Conservation (phyloP, 2,113 vertebrate genomes). For the Tiliqua scincoides region DNA sequence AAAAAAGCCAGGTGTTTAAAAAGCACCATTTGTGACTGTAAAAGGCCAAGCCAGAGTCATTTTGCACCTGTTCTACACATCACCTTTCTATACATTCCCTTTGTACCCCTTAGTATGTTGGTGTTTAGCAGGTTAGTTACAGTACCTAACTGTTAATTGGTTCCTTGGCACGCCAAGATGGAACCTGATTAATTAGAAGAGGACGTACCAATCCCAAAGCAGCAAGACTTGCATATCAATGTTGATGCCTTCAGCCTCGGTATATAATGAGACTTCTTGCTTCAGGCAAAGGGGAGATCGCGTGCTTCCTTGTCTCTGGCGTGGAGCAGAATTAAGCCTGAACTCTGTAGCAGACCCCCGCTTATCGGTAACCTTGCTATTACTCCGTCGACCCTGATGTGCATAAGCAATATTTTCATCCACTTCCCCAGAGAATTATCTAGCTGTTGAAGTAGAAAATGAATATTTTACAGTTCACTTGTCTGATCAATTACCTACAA, state of each 20-base stretch:
- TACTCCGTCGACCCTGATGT: conserved; percentile 86
- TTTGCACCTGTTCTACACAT: conserved; percentile 32
- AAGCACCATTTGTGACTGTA: background rate
- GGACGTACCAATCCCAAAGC: conserved; percentile 73
- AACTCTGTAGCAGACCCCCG: conserved; percentile 81
- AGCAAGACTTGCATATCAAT: conserved; percentile 58
- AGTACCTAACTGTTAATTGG: conserved; percentile 80
- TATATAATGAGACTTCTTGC: conserved; percentile 83
- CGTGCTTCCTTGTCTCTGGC: conserved; percentile 71
- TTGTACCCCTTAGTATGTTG: conserved; percentile 66
- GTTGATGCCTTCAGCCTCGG: conserved; percentile 81
- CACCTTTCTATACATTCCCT: conserved; percentile 37
- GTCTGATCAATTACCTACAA: conserved; percentile 99
- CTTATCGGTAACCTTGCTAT: conserved; percentile 92
- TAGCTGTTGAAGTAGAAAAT: conserved; percentile 99
- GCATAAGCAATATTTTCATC: conserved; percentile 98
- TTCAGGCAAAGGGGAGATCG: conserved; percentile 79
- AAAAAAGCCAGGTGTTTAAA: conserved; percentile 11
- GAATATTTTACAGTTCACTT: conserved; percentile 99
- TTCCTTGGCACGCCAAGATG: conserved; percentile 78
- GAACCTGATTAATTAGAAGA: conserved; percentile 82
- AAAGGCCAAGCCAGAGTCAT: background rate
- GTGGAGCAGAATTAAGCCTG: conserved; percentile 78
- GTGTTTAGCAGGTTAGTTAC: conserved; percentile 72
- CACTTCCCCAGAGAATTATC: conserved; percentile 98